Conservation (phyloP, 2,888 invertebrate species). For the Blera fallax region DNA sequence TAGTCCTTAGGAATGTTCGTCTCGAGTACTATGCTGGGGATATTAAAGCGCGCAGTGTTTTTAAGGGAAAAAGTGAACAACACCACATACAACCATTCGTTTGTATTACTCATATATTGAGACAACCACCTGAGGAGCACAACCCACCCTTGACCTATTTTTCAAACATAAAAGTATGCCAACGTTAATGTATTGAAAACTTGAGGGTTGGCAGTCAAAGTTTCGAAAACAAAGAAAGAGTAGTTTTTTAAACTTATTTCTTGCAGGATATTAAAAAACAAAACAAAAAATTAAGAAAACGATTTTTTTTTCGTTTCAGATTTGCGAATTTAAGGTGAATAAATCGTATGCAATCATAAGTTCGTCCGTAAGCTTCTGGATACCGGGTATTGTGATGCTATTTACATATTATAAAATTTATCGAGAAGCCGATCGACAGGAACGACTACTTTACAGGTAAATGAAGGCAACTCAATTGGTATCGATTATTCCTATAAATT, state of each 20-base stretch:
- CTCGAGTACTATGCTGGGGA: not conserved
- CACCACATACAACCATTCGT: slow-evolving; percentile 48
- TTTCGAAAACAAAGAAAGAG: not conserved
- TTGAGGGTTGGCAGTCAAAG: slow-evolving; percentile 5
- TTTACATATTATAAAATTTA: slow-evolving; percentile 95
- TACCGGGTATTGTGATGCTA: slow-evolving; percentile 95
- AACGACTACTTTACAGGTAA: slow-evolving; percentile 92
- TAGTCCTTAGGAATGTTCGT: not conserved
- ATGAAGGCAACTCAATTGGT: slow-evolving; percentile 73
- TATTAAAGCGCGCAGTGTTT: not conserved
- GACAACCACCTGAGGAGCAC: slow-evolving; percentile 59
- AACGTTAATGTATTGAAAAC: slow-evolving; percentile 12
- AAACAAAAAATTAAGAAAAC: not conserved
- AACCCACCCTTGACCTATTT: slow-evolving; percentile 57
- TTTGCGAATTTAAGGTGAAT: slow-evolving; percentile 93
- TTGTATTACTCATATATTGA: slow-evolving; percentile 44
- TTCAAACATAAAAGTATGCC: slow-evolving; percentile 29
- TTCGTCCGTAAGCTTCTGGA: slow-evolving; percentile 96
- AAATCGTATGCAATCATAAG: slow-evolving; percentile 93
- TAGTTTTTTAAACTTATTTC: slow-evolving; percentile 11
- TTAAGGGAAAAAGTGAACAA: slow-evolving; percentile 2
- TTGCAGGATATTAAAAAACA: not conserved
- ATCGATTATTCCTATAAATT: slow-evolving; percentile 41
- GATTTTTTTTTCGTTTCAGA: slow-evolving; percentile 75
- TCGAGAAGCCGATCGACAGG: slow-evolving; percentile 91